Conservation (phyloP, 2,113 vertebrate species). For the Ceyx margarethae region DNA sequence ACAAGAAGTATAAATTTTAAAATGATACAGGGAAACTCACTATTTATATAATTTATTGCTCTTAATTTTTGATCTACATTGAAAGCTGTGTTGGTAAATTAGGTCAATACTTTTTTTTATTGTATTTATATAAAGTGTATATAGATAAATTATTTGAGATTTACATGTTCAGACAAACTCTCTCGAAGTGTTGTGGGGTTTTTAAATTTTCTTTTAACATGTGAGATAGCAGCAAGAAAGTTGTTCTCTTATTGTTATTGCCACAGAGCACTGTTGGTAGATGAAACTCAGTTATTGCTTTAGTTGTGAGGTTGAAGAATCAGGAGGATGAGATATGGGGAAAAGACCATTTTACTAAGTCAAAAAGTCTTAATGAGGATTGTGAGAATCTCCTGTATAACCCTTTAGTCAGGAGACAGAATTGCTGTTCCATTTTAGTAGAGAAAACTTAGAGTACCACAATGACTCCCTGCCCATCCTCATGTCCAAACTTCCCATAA, state of each 20-base stretch:
- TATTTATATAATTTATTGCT: neutral
- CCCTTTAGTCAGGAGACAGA: neutral
- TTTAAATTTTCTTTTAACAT: neutral
- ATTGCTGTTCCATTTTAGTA: neutral
- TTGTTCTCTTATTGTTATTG: neutral
- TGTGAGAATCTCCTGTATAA: neutral
- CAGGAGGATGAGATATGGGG: neutral
- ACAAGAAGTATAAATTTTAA: neutral
- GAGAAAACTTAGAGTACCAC: fast-evolving
- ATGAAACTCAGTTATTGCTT: neutral
- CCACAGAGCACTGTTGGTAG: neutral
- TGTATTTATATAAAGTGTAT: neutral
- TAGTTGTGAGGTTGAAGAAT: neutral
- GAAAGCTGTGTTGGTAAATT: neutral
- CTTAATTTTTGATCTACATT: neutral
- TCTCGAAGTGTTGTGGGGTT: neutral
- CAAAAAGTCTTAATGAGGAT: neutral
- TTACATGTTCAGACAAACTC: neutral
- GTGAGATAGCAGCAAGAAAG: neutral
- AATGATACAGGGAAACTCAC: neutral
- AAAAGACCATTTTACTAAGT: neutral
- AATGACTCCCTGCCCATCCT: neutral
- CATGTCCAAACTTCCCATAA: fast-evolving
- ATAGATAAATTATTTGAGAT: neutral
- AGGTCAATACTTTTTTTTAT: neutral